Base-by-base conservation (phyloP, 2,888 invertebrate species). In the Tetanocera ferruginea region DNA sequence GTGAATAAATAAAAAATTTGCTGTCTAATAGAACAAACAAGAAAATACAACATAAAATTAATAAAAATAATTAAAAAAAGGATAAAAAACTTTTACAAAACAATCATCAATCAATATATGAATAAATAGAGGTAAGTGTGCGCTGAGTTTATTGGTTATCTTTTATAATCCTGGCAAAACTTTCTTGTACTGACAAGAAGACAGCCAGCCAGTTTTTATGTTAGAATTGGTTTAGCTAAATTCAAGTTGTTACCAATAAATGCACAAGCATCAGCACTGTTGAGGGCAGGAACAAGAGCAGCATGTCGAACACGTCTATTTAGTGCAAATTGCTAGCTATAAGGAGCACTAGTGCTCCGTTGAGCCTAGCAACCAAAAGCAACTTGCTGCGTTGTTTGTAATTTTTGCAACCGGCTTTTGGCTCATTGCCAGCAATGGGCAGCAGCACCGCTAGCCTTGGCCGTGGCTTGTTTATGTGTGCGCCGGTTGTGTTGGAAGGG, bases 331-430 rank as follows among this genome's bases (percentile, higher is more conserved):
- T 67, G 37, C 43, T 6, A 67, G 67, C 23, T 67, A 11, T 23
- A 5, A 31, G 67, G 19, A 67, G 67, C 67, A 14, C 67, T 23
- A 67, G 67, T 37, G 57, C 57, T 67, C 25, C 28, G 51, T 51
- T 17, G n/a, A 2, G 43, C 49, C 43, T 25, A 5, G 69, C 55
- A 67, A 52, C 49, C 49, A 57, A n/a, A n/a, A 28, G 60, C 17
- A 37, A 66, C n/a, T 37, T 25, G 62, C 17, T 62, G 34, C 64
- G 34, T 49, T 17, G 43, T 25, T 43, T 55, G 62, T 11, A 52
- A 55, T 55, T 52, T 75, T 75, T 57, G 55, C 75, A 67, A 75
- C 75, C 75, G 75, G 75, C 75, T 75, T 75, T 73, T 55, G 67
- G 64, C 34, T 66, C 51, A 55, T 31, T 60, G 62, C 60, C 62